These are phyloP conservation scores for Labeo calbasu DNA, from an alignment of 2,797 vertebrate genomes.

Conservation along the genomic window DNA sequence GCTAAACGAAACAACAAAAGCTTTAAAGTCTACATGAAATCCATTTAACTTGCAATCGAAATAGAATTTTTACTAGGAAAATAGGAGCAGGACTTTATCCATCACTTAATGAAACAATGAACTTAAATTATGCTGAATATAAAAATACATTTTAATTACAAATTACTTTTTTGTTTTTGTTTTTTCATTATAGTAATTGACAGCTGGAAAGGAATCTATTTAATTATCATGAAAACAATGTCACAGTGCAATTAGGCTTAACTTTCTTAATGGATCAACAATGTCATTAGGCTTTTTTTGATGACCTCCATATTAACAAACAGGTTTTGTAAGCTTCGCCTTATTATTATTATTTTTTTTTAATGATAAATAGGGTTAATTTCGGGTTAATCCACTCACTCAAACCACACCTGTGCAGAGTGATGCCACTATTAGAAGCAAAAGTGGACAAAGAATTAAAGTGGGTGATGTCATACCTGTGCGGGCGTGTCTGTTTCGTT, in stretches of 20 bases:
- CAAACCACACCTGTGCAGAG: neutral
- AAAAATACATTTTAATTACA: neutral
- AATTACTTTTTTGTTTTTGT: neutral
- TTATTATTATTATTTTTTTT: no score
- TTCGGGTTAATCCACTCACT: no score
- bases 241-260: neutral
- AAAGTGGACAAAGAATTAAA: neutral
- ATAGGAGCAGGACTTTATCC: neutral
- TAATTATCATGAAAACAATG: neutral
- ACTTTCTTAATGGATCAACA: neutral
- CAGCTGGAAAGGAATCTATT: neutral
- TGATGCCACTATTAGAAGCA: neutral
- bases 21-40: neutral
- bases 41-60: neutral
- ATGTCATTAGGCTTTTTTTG: neutral
- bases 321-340: neutral
- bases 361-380: neutral
- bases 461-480: conserved; percentile 80
- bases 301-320: neutral
- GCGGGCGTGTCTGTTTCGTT: conserved; percentile 98
- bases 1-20: neutral
- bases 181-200: neutral
- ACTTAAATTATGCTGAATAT: neutral
- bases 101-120: no score
- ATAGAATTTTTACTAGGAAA: neutral